Evolutionary conservation across 2,888 invertebrate species (phyloP).

Genomic region (Neoaliturus tenellus): DNA sequence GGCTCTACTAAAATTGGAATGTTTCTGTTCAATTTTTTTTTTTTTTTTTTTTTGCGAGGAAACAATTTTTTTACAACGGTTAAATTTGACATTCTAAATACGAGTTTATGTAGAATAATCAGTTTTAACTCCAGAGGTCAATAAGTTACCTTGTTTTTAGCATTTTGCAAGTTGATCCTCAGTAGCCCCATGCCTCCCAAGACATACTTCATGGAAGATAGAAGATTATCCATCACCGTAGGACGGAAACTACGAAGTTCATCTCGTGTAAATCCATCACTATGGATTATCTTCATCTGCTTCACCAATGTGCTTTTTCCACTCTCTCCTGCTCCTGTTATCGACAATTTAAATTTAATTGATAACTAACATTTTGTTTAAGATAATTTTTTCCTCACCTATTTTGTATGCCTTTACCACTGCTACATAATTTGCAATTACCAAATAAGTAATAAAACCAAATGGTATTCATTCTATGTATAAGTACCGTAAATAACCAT

Average conservation of each 20-base stretch:
- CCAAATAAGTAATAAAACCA: too few species aligned
- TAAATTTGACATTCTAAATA: too few species aligned
- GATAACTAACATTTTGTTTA: neutral
- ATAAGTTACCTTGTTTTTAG: conserved; percentile 77
- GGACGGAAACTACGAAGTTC: conserved; percentile 79
- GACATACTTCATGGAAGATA: conserved; percentile 82
- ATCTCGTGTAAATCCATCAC: conserved; percentile 78
- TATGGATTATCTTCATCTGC: conserved; percentile 83
- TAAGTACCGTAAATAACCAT: too few species aligned
- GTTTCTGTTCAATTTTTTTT: too few species aligned
- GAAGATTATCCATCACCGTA: conserved; percentile 79
- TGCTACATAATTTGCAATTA: too few species aligned
- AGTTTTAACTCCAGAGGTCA: too few species aligned
- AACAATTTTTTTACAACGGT: too few species aligned
- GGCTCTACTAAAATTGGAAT: too few species aligned
- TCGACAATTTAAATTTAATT: too few species aligned
- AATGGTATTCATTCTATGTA: too few species aligned
- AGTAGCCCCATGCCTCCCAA: conserved; percentile 80
- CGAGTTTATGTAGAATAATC: too few species aligned
- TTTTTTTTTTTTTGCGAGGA: too few species aligned
- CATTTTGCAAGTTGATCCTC: conserved; percentile 78
- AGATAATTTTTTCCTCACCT: neutral
- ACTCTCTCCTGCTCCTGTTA: conserved; percentile 79
- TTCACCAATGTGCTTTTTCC: conserved; percentile 82
- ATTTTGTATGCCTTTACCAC: neutral